Base-by-base conservation (phyloP, 1,140 invertebrate genomes). In the Harpegnathos saltator region DNA sequence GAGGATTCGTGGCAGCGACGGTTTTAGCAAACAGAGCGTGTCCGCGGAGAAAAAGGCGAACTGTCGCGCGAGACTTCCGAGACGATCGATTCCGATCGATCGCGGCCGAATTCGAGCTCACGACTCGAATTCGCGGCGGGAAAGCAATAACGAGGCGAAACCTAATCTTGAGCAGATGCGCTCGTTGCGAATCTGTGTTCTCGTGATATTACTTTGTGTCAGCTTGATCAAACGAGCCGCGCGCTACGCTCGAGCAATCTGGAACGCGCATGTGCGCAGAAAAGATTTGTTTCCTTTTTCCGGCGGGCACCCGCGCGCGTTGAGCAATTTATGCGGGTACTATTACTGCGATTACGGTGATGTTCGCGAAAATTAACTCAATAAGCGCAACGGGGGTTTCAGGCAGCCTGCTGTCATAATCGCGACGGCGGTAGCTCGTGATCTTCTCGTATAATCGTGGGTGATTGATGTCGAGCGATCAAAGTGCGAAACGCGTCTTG, bases 341-440 rank as follows among this genome's bases (percentile, higher is more conserved):
- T n/a, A n/a, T n/a, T n/a, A n/a, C n/a, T n/a, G n/a, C n/a, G n/a
- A n/a, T n/a, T n/a, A n/a, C n/a, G n/a, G n/a, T n/a, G n/a, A n/a
- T n/a, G n/a, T n/a, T n/a, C 44, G 73, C 44, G 33, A n/a, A 75
- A 52, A 75, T 75, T 26, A 65, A 7, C 33, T 50, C 44, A 22
- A 75, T 75, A 75, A 75, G 50, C 63, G n/a, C 61, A 59, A 54
- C 24, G 65, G 44, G 56, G 33, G 66, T 15, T 61, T 17, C 59
- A 61, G 33, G 61, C 26, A 65, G 26, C 73, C 73, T 52, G 29
- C 44, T 65, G 73, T 75, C 59, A 50, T 33, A 33, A 33, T n/a
- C 1, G 7, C 33, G 59, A 52, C 26, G 44, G 33, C 59, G 52
- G 63, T 75, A 59, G n/a, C 14, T 17, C 59, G 26, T 33, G 38